phyloP scores from a whole-genome alignment of 2,113 vertebrate genomes.

The Odobenus rosmarus region DNA sequence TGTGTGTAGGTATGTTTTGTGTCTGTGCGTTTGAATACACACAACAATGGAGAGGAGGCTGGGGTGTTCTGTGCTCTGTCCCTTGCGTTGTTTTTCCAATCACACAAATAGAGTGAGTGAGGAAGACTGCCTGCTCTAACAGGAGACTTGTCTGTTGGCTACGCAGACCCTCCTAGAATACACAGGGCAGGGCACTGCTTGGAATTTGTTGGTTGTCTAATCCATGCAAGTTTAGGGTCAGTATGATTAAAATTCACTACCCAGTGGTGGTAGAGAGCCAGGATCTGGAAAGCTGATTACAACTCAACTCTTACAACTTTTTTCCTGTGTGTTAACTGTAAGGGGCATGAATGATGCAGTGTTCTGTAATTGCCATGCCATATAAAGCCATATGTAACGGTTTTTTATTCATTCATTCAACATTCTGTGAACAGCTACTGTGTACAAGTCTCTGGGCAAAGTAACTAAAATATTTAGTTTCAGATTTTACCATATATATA shows the following conservation, averaged over 20 bases:
- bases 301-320: not conserved
- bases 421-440: not conserved
- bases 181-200: not conserved
- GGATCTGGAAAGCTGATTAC: not conserved
- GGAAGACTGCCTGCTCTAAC: not conserved
- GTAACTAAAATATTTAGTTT: not conserved
- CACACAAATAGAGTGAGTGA: fast-evolving
- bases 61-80: not conserved
- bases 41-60: no score
- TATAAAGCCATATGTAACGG: not conserved
- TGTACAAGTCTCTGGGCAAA: not conserved
- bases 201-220: not conserved
- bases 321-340: not conserved
- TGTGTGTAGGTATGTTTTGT: not conserved
- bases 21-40: not conserved
- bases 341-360: not conserved
- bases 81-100: not conserved
- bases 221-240: not conserved
- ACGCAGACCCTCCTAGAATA: not conserved
- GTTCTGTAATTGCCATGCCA: not conserved
- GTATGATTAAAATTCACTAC: not conserved
- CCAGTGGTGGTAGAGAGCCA: not conserved
- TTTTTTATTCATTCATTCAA: not conserved
- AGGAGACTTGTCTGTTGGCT: not conserved
- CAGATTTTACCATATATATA: not conserved